Evolutionary conservation across 2,888 invertebrate genomes (phyloP), one percentile per base, ranked within the genome.

Genomic region (Creontiades dilutus): DNA sequence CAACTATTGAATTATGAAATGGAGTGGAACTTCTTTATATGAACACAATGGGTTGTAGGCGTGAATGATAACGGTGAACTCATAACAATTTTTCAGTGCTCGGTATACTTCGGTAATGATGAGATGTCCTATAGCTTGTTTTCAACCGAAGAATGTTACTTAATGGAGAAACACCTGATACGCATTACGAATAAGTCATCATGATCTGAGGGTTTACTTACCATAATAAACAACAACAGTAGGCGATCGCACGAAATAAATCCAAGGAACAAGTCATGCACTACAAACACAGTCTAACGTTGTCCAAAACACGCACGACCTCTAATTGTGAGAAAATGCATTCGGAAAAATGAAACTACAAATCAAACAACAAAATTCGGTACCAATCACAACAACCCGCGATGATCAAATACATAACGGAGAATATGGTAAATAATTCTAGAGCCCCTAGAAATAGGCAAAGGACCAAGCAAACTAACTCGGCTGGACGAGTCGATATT

Each of bases 401-500:
- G 19, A 19, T 61, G 19, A 5, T 48, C 13, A 81, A 48, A 81
- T 81, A 48, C 46, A 48, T 81, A 12, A 14, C 81, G 81, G 48
- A 3, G 14, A 14, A n/a, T 11, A 48, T 9, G 13, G 48, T 81
- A 81, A 46, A 81, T 81, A 81, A 81, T 0, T 48, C 81, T 2
- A 16, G 19, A 12, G 13, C 3, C 2, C 78, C 27, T 75, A 89
- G 76, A 86, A 86, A 86, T 82, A 89, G 76, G 76, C 86, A 84
- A 91, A 89, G 88, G 61, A 82, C 76, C 91, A 91, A 90, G 90
- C 91, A 91, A 91, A 91, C 91, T 91, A 91, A 90, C 91, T 91
- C 80, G 86, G 82, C 52, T 90, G 91, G 91, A 80, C 91, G 91
- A 91, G 91, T 91, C 91, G 91, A 91, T 91, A 91, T 91, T 90